Evolutionary conservation across 2,888 invertebrate genomes (phyloP).

Genomic region (Athalia rosae): DNA sequence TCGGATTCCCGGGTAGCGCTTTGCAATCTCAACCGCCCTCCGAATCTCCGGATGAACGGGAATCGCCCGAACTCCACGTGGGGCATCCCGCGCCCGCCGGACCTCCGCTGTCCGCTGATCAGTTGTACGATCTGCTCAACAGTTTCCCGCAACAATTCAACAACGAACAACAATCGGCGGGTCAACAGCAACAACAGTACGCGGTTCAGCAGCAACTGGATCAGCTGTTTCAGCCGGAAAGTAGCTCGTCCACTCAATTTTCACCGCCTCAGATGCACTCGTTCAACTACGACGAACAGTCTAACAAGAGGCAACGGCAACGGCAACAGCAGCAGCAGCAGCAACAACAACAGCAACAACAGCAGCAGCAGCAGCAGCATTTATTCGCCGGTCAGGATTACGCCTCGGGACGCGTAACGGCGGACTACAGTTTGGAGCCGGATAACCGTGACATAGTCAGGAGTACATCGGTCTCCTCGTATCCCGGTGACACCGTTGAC

Average conservation of each 20-base stretch:
- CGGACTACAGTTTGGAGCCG: conserved; percentile 65
- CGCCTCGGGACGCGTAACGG: conserved; percentile 63
- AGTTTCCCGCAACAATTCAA: conserved; percentile 64
- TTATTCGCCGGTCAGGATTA: conserved; percentile 63
- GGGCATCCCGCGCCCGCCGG: conserved; percentile 64
- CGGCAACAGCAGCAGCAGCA: conserved; percentile 58
- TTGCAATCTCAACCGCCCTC: conserved; percentile 31
- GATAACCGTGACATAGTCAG: conserved; percentile 47
- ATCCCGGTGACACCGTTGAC: conserved; percentile 54
- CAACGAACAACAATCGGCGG: conserved; percentile 65
- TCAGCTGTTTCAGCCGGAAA: conserved; percentile 62
- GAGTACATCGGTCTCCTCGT: conserved; percentile 44
- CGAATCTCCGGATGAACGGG: conserved; percentile 52
- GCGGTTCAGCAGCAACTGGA: conserved; percentile 67
- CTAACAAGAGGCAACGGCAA: conserved; percentile 64
- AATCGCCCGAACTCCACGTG: conserved; percentile 64
- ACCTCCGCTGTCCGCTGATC: conserved; percentile 64
- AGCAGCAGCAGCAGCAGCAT: conserved; percentile 61
- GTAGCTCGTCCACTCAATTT: conserved; percentile 55
- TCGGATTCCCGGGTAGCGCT: conserved; percentile 60
- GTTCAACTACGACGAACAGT: conserved; percentile 69
- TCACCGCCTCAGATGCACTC: conserved; percentile 69
- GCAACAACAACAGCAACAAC: conserved; percentile 53
- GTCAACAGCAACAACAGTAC: conserved; percentile 63
- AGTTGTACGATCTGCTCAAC: conserved; percentile 66